Evolutionary conservation across 2,797 vertebrate species (phyloP).

Genomic region (Otolemur crassicaudatus): DNA sequence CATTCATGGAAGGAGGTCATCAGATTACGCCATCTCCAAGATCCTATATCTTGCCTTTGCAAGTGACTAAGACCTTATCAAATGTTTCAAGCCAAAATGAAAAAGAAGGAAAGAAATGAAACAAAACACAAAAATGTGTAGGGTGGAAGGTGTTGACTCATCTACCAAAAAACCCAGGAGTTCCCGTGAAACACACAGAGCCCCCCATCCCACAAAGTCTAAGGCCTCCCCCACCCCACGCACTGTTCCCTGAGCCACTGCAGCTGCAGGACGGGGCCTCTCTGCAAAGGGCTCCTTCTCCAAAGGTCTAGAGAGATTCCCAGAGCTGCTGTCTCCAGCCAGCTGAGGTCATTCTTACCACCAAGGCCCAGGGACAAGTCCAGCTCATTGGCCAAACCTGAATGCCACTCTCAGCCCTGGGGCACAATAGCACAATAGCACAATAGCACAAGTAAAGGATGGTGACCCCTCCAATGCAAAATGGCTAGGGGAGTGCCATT

Average conservation of each 20-base stretch:
- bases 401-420: neutral
- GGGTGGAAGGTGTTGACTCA: neutral
- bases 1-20: neutral
- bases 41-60: neutral
- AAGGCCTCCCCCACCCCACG: too few species aligned
- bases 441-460: too few species aligned
- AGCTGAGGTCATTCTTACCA: neutral
- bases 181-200: neutral
- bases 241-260: too few species aligned
- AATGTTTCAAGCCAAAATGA: neutral
- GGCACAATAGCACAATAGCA: too few species aligned
- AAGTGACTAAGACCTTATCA: neutral
- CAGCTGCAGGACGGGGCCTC: too few species aligned
- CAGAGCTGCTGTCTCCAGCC: neutral
- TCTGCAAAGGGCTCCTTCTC: neutral
- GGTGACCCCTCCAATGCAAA: too few species aligned
- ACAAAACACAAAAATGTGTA: neutral
- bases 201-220: neutral
- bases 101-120: neutral
- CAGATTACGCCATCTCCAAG: neutral
- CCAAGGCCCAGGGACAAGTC: neutral
- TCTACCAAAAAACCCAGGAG: neutral
- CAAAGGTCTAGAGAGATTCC: neutral
- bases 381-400: neutral
- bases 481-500: too few species aligned